Evolutionary conservation across 2,797 vertebrate species (phyloP), one percentile per base, ranked within the genome.

Genomic region (Sebastes hopkinsi): DNA sequence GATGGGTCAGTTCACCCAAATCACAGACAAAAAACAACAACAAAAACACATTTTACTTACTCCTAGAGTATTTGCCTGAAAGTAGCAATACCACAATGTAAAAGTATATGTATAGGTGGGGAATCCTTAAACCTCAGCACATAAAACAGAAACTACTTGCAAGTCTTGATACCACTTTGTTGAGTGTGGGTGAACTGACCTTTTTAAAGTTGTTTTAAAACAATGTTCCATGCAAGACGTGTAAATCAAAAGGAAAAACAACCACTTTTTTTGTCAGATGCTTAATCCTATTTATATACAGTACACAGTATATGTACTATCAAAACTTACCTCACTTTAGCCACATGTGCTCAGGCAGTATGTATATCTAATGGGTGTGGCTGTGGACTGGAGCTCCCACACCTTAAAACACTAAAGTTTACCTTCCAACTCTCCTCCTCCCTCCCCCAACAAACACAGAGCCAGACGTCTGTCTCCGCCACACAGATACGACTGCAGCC

Each of bases 401-500:
- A 80, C 81, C 69, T 66, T 82, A 42, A 79, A 84, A 42, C 30
- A 64, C 67, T 71, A 27, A 91, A 84, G 71, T 90, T 88, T 80
- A 81, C 60, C 75, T 61, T 75, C 62, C 22, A 80, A 72, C 77
- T 61, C 61, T 1, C 76, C 58, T 65, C 56, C 67, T 14, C 55
- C 29, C 29, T 30, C 64, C 22, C 64, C 18, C n/a, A 16, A 81
- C 92, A 84, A 88, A 91, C 85, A 86, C 12, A 56, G 59, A 87
- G 67, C 67, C 86, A 92, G 92, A 84, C 87, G 11, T 10, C 80
- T 65, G 88, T 86, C 92, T 94, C 88, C 30, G 36, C 88, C 77
- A 22, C 80, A 77, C 88, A 89, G 87, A 92, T 80, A 82, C 65
- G 69, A 69, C 76, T 62, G 87, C 90, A 92, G 92, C 89, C 36